phyloP scores from a whole-genome alignment of 2,113 vertebrate genomes.

The Carollia perspicillata region DNA sequence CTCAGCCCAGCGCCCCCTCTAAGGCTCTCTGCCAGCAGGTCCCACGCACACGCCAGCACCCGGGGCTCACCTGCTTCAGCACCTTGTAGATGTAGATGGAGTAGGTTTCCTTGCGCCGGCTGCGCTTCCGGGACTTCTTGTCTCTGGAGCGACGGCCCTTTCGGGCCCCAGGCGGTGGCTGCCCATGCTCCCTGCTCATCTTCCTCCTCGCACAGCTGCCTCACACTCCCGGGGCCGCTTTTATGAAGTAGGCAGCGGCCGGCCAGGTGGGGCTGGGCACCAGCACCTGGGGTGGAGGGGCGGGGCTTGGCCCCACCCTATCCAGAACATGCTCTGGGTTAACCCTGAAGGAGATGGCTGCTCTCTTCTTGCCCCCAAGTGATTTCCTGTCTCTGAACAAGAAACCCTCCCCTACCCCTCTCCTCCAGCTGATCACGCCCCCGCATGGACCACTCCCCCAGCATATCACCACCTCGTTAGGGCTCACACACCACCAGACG shows the following conservation, averaged over 20 bases:
- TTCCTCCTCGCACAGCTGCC: fast-evolving
- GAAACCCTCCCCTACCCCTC: not conserved
- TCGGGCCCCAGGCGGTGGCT: not conserved
- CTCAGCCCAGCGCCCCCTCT: not conserved
- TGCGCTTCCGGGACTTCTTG: slow-evolving; percentile 26
- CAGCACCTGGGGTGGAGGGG: not conserved
- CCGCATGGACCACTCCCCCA: no score
- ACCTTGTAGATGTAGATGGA: slow-evolving; percentile 72
- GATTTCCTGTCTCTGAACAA: not conserved
- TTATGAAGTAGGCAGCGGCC: not conserved
- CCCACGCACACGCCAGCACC: fast-evolving
- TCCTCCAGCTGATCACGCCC: not conserved
- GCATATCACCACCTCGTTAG: no score
- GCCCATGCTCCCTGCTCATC: slow-evolving; percentile 31
- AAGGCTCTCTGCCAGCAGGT: fast-evolving
- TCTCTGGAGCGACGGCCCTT: fast-evolving
- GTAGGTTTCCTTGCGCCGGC: slow-evolving; percentile 54
- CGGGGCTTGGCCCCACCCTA: not conserved
- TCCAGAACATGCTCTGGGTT: not conserved
- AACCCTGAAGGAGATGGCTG: not conserved
- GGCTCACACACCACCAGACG: not conserved
- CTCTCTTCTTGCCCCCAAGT: not conserved
- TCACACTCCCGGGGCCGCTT: fast-evolving
- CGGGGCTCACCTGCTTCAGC: slow-evolving; percentile 70
- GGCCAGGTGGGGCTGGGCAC: not conserved